phyloP scores from a whole-genome alignment of 2,888 invertebrate species.

The Smittia aterrima region DNA sequence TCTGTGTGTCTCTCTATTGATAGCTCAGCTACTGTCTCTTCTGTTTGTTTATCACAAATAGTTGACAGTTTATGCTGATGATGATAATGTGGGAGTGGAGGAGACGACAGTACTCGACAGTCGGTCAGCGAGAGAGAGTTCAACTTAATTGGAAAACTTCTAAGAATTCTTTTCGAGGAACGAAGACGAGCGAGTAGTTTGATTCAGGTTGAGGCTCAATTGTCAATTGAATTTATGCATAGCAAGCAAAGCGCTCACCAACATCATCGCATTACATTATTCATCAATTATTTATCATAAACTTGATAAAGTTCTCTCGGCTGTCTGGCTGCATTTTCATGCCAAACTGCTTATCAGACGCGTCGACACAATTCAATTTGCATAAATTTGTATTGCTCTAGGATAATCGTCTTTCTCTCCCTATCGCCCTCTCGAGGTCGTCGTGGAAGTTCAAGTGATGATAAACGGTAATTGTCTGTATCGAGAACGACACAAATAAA shows the following conservation, averaged over 20 bases:
- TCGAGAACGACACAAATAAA: constrained; percentile 35
- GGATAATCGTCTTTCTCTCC: background rate
- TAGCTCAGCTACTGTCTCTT: constrained; percentile 30
- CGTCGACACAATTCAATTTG: constrained; percentile 23
- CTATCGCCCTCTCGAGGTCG: too few relatives aligned
- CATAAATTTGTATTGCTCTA: constrained; percentile 26
- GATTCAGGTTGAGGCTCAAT: too few relatives aligned
- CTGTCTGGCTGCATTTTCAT: background rate
- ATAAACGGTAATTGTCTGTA: constrained; percentile 37
- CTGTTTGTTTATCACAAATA: constrained; percentile 26
- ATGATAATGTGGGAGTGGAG: background rate
- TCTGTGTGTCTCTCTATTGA: constrained; percentile 25
- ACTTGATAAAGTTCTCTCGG: background rate
- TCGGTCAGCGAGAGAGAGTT: background rate
- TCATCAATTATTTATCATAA: constrained; percentile 5
- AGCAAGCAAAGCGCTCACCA: background rate
- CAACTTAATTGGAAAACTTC: background rate
- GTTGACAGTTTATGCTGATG: constrained; percentile 6
- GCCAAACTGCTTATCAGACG: background rate
- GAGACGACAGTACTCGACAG: background rate
- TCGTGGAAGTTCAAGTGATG: constrained; percentile 1
- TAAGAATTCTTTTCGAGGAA: background rate
- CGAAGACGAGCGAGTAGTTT: too few relatives aligned
- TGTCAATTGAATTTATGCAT: constrained; percentile 42
- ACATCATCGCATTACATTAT: background rate